Evolutionary conservation across 2,888 invertebrate species (phyloP).

Genomic region (Nomada goodeniana): DNA sequence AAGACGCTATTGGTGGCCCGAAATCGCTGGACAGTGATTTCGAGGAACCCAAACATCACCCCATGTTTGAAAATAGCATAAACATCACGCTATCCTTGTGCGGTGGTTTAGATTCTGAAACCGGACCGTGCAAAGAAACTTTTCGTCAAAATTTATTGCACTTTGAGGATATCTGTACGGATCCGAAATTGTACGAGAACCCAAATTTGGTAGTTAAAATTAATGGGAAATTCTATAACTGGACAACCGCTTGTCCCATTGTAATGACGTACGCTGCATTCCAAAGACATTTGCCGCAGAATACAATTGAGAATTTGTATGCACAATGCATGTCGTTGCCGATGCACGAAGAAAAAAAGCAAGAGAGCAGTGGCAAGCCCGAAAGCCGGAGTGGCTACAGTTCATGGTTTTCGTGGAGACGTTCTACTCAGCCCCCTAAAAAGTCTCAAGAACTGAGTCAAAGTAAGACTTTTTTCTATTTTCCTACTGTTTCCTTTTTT

Average conservation of each 20-base stretch:
- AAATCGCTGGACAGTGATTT: conserved; percentile 93
- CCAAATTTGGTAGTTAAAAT: conserved; percentile 94
- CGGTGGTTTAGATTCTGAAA: conserved; percentile 87
- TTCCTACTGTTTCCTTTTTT: background rate
- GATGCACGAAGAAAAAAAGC: conserved; percentile 78
- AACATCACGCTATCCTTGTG: conserved; percentile 92
- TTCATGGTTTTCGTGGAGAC: conserved; percentile 87
- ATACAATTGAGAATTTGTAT: conserved; percentile 76
- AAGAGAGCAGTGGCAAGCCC: conserved; percentile 70
- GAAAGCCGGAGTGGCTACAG: conserved; percentile 82
- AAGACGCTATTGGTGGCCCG: conserved; percentile 88
- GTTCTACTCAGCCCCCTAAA: conserved; percentile 80
- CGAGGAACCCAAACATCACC: conserved; percentile 88
- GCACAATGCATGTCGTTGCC: conserved; percentile 77
- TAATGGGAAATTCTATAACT: conserved; percentile 95
- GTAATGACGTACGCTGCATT: conserved; percentile 94
- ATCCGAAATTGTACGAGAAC: conserved; percentile 91
- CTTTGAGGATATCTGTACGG: conserved; percentile 87
- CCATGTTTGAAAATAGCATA: conserved; percentile 77
- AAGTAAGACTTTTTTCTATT: conserved; percentile 59
- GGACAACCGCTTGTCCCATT: conserved; percentile 96
- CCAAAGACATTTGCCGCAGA: conserved; percentile 92
- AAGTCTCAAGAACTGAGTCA: conserved; percentile 73
- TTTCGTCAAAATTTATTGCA: conserved; percentile 87
- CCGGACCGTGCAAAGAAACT: conserved; percentile 86